Conservation (phyloP, 2,888 invertebrate species). For the Drosophila buzzatii region DNA sequence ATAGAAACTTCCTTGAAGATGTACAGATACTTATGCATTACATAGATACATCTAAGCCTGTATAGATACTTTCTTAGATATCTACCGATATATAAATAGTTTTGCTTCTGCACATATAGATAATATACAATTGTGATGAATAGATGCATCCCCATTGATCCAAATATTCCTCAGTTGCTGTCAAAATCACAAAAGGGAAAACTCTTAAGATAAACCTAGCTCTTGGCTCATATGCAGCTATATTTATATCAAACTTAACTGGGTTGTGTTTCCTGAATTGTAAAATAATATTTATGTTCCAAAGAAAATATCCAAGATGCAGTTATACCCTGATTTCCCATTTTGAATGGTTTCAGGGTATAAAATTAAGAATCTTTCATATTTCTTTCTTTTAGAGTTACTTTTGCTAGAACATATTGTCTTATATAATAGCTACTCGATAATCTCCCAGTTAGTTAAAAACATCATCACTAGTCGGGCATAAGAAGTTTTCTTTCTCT, state of each 20-base stretch:
- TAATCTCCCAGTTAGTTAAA: background rate
- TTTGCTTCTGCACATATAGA: background rate
- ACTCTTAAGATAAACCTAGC: no score
- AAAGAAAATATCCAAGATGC: no score
- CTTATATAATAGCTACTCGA: background rate
- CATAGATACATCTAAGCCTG: background rate
- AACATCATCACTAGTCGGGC: background rate
- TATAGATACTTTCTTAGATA: background rate
- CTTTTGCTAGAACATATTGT: background rate
- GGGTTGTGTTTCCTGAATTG: no score
- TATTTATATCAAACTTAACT: no score
- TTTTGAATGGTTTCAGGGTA: no score
- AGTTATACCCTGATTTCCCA: background rate
- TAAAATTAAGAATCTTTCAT: background rate
- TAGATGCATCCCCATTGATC: background rate
- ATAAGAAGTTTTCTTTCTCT: no score
- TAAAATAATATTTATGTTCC: no score
- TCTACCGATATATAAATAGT: background rate
- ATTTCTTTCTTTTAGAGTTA: background rate
- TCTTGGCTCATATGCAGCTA: no score
- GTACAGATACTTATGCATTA: no score
- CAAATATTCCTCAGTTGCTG: background rate
- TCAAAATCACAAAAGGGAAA: background rate
- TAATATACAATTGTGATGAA: background rate
- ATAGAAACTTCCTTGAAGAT: no score